Evolutionary conservation across 2,113 vertebrate species (phyloP).

Genomic region (Syngnathoides biaculeatus): DNA sequence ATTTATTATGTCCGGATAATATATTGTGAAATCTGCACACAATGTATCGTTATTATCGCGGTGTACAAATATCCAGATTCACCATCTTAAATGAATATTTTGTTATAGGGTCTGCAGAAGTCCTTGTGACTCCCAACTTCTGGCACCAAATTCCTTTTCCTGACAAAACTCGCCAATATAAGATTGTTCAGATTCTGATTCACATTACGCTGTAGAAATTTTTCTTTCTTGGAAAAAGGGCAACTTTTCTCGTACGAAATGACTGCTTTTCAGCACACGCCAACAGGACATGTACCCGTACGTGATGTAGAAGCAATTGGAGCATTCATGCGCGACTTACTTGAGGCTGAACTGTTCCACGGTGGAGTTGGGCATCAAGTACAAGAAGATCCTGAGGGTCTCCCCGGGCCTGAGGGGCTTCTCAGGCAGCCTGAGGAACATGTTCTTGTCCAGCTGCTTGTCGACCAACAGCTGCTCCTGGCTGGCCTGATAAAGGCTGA

Average conservation of each 20-base stretch:
- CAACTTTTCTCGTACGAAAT: neutral
- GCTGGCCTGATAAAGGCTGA: conserved; percentile 86
- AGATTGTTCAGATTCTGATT: too few species aligned
- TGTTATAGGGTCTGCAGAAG: too few species aligned
- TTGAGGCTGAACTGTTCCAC: conserved; percentile 94
- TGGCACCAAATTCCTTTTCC: too few species aligned
- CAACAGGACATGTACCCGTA: conserved; percentile 11
- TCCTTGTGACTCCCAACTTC: too few species aligned
- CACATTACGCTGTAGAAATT: neutral
- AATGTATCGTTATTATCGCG: too few species aligned
- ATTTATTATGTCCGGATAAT: too few species aligned
- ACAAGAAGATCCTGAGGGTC: conserved; percentile 85
- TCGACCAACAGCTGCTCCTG: conserved; percentile 82
- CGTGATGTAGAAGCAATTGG: neutral
- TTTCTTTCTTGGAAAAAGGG: neutral
- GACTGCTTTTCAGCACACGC: neutral
- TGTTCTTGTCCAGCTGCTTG: conserved; percentile 85
- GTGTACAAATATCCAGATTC: too few species aligned
- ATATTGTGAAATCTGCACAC: too few species aligned
- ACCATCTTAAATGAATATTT: too few species aligned
- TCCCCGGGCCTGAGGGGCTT: conserved; percentile 88
- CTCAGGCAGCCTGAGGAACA: conserved; percentile 89
- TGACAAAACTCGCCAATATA: too few species aligned
- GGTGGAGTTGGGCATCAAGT: conserved; percentile 87
- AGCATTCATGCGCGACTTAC: conserved; percentile 65